Conservation (phyloP, 2,888 invertebrate species). For the Eupithecia vulgata region DNA sequence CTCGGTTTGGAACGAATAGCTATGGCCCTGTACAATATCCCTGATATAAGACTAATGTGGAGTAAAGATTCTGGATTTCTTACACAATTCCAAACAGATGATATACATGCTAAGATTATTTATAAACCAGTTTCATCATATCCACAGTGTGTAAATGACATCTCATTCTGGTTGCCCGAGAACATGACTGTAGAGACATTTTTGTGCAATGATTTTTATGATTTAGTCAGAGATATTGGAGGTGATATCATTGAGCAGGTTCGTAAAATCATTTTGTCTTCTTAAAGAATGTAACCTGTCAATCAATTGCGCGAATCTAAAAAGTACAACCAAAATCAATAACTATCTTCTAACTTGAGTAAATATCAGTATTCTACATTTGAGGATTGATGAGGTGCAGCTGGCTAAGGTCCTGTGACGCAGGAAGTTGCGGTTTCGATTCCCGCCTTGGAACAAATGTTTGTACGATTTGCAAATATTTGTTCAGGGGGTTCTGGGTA, state of each 20-base stretch:
- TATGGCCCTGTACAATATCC: slow-evolving; percentile 97
- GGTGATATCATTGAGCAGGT: slow-evolving; percentile 98
- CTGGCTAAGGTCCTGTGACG: no score
- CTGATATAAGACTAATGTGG: slow-evolving; percentile 99
- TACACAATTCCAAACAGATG: slow-evolving; percentile 92
- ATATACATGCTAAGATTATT: slow-evolving; percentile 86
- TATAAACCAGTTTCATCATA: slow-evolving; percentile 94
- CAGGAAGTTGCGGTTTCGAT: no score
- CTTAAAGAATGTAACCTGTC: not conserved
- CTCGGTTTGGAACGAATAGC: slow-evolving; percentile 97
- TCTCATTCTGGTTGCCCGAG: slow-evolving; percentile 97
- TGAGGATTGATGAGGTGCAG: no score
- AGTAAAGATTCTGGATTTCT: slow-evolving; percentile 95
- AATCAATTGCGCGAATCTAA: no score
- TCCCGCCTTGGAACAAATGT: no score
- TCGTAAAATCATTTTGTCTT: slow-evolving; percentile 30
- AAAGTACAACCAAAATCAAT: not conserved
- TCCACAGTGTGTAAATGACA: slow-evolving; percentile 95
- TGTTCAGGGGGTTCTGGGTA: no score
- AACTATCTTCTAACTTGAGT: not conserved
- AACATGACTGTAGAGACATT: slow-evolving; percentile 84
- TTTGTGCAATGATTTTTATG: slow-evolving; percentile 94
- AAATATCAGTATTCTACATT: not conserved
- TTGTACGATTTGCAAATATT: no score
- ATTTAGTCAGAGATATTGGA: slow-evolving; percentile 93